Percentiles rank a stretch among this genome's conserved stretches.
Conservation (phyloP, 2,113 vertebrate species). For the Tor tambroides region DNA sequence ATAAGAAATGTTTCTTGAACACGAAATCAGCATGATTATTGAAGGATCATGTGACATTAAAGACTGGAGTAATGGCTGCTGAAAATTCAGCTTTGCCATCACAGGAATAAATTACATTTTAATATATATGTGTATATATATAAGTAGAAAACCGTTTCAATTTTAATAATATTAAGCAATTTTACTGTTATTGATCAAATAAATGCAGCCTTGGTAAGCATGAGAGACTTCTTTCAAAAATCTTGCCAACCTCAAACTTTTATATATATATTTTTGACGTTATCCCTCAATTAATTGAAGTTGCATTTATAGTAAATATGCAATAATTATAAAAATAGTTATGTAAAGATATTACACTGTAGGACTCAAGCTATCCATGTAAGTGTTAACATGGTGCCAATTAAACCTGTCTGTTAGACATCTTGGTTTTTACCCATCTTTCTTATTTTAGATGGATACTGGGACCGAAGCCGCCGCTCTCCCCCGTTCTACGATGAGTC, state of each 20-base stretch:
- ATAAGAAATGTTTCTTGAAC: no score
- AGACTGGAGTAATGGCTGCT: neutral
- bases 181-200: neutral
- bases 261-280: neutral
- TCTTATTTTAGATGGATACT: conserved; percentile 79
- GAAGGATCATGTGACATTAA: neutral
- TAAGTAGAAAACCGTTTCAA: neutral
- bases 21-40: no score
- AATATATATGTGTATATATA: neutral
- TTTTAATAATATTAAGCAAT: neutral
- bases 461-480: conserved; percentile 81
- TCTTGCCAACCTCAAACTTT: no score
- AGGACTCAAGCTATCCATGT: neutral
- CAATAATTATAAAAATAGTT: neutral
- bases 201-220: neutral
- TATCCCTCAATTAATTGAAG: neutral
- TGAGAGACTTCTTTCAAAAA: no score
- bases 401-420: neutral
- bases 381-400: neutral
- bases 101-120: neutral
- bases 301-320: neutral
- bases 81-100: neutral
- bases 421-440: conserved; percentile 17
- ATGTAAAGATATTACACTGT: neutral
- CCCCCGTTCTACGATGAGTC: conserved; percentile 90